Base-by-base conservation (phyloP, 2,888 invertebrate genomes). In the Diloba caeruleocephala region DNA sequence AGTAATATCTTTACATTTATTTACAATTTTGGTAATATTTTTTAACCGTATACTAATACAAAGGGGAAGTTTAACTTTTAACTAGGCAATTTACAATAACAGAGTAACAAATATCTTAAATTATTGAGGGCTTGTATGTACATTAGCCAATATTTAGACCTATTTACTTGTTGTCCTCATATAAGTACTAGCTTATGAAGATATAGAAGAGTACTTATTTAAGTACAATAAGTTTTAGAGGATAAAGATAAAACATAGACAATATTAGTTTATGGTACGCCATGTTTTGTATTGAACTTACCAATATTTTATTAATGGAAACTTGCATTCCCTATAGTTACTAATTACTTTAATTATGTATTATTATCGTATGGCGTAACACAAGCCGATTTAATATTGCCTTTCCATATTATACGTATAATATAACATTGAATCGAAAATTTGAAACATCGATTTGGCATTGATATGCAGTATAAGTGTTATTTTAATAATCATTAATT, bases 1-100 rank as follows among this genome's bases (percentile, higher is more conserved):
- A 90, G 85, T 92, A 92, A 93, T 93, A 93, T 92, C 92, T 92
- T 90, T 92, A 92, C 92, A 92, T 76, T 73, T 92, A 92, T 93
- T 89, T 92, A 92, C 92, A 93, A 87, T 92, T 90, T 82, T 92
- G 92, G 92, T 92, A 90, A 82, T 74, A 74, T 85, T 77, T 79
- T 87, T 89, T 74, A 87, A 92, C 92, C 90, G 88, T 91, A 92
- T 89, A 89, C 89, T 91, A 89, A 87, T 89, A 90, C 87, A 84
- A 85, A 85, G 85, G 89, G 75, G 81, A 88, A 85, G 79, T 80
- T 82, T 88, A 87, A 87, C 85, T 82, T 82, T 86, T 78, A 74
- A 76, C 76, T 84, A 86, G 80, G 74, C 51, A 78, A 84, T 89
- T 83, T 90, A 90, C 87, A 88, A 33, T 89, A 92, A 91, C 91